Conservation (phyloP, 2,888 invertebrate species). For the Lacanobia wlatinum region DNA sequence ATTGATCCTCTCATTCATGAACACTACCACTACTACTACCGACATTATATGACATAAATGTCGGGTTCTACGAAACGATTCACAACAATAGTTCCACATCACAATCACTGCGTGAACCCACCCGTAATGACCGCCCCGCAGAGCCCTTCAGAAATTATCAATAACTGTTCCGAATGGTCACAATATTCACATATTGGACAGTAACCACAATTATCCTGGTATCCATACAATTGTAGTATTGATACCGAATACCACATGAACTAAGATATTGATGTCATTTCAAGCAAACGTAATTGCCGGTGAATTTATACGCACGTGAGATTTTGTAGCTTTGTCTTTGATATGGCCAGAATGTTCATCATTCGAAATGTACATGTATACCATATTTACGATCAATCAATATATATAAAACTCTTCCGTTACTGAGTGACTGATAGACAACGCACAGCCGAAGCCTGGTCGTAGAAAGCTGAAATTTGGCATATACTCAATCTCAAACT, state of each 20-base stretch:
- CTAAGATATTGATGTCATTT: slow-evolving; percentile 5
- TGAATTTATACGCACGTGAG: slow-evolving; percentile 1
- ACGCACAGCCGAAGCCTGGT: no score
- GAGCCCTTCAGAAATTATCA: slow-evolving; percentile 40
- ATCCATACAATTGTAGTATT: slow-evolving; percentile 12
- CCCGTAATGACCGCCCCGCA: slow-evolving; percentile 8
- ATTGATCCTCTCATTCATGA: no score
- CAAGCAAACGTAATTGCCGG: not conserved
- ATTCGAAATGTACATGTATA: not conserved
- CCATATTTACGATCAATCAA: no score
- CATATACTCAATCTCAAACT: no score
- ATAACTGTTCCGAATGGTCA: slow-evolving; percentile 31
- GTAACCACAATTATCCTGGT: slow-evolving; percentile 37
- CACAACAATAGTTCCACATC: slow-evolving; percentile 16
- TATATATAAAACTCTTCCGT: no score
- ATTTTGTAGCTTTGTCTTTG: not conserved
- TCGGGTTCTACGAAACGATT: not conserved
- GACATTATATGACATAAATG: not conserved
- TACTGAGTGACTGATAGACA: no score
- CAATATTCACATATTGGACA: slow-evolving; percentile 25
- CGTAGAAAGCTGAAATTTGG: no score
- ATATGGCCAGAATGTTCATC: not conserved
- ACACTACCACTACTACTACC: no score
- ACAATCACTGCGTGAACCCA: slow-evolving; percentile 20
- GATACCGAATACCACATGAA: slow-evolving; percentile 16